Conservation (phyloP, 2,797 vertebrate species). For the Apogon talboti region DNA sequence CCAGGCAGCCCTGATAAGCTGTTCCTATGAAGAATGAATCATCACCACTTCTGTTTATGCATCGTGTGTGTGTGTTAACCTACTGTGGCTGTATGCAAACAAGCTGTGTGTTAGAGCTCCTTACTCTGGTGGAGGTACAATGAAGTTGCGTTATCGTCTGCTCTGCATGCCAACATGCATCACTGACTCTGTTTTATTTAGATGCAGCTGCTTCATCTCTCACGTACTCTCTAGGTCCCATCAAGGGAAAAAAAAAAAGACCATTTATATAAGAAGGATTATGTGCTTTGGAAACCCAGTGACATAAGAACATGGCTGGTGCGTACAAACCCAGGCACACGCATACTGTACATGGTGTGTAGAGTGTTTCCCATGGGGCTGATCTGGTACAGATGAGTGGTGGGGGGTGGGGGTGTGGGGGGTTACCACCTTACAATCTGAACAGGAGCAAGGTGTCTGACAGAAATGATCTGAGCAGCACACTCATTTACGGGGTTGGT, state of each 20-base stretch:
- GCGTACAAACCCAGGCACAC: constrained; percentile 37
- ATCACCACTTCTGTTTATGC: constrained; percentile 42
- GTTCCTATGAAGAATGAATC: constrained; percentile 59
- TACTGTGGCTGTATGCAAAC: constrained; percentile 48
- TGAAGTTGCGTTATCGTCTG: constrained; percentile 49
- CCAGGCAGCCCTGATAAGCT: constrained; percentile 35
- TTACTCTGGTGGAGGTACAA: constrained; percentile 27
- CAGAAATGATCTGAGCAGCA: constrained; percentile 14
- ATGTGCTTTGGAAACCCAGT: constrained; percentile 73
- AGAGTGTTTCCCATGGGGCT: constrained; percentile 14
- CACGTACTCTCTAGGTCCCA: constrained; percentile 54
- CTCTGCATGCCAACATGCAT: constrained; percentile 63
- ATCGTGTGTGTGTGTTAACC: constrained; percentile 18
- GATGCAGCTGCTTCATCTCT: constrained; percentile 69
- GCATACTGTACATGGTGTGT: constrained; percentile 25
- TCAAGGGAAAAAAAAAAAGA: constrained; percentile 51
- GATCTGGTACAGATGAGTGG: neutral
- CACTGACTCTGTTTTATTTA: constrained; percentile 78
- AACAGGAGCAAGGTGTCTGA: constrained; percentile 12
- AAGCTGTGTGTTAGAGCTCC: constrained; percentile 12
- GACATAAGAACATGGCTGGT: constrained; percentile 72
- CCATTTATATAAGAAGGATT: constrained; percentile 83
- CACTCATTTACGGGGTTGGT: constrained; percentile 19
- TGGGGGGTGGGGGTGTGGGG: neutral
- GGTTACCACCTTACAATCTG: constrained; percentile 37